Percentiles rank a stretch among this genome's conserved stretches.
Evolutionary conservation across 2,888 invertebrate species (phyloP).

Genomic region (Geophilus truncorum): DNA sequence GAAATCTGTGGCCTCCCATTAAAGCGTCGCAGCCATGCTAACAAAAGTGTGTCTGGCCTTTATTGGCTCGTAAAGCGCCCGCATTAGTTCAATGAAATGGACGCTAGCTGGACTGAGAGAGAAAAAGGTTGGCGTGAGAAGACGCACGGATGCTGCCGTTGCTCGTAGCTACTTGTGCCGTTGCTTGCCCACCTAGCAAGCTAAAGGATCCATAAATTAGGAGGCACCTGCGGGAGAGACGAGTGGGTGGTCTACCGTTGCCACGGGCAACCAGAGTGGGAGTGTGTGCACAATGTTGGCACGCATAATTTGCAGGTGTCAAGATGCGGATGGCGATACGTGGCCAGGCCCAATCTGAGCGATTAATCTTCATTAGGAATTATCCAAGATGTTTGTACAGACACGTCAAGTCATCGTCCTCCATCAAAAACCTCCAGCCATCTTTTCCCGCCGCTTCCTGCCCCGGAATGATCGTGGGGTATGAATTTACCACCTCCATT

Average conservation of each 20-base stretch:
- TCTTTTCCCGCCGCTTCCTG: not conserved
- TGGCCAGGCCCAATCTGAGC: not conserved
- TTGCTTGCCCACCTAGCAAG: constrained; percentile 6
- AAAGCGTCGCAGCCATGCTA: constrained; percentile 2
- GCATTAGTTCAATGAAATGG: constrained; percentile 20
- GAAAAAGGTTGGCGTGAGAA: not conserved
- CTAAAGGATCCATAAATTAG: constrained; percentile 28
- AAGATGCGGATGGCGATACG: constrained; percentile 17
- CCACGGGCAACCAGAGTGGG: not conserved
- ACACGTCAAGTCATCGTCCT: not conserved
- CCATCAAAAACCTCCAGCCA: not conserved
- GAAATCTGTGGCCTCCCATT: constrained; percentile 11
- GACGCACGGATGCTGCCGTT: not conserved
- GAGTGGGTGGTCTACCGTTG: constrained; percentile 27
- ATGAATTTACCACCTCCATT: not conserved
- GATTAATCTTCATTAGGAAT: constrained; percentile 10
- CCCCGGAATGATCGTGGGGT: not conserved
- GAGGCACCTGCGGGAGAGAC: constrained; percentile 25
- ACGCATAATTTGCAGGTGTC: constrained; percentile 29
- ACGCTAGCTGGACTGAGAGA: not conserved
- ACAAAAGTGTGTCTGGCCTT: constrained; percentile 20
- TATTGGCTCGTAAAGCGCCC: constrained; percentile 10
- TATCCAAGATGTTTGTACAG: not conserved
- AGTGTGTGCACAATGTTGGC: constrained; percentile 25
- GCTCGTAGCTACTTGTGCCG: not conserved